Evolutionary conservation across 2,888 invertebrate genomes (phyloP).

Genomic region (Microctonus brassicae): DNA sequence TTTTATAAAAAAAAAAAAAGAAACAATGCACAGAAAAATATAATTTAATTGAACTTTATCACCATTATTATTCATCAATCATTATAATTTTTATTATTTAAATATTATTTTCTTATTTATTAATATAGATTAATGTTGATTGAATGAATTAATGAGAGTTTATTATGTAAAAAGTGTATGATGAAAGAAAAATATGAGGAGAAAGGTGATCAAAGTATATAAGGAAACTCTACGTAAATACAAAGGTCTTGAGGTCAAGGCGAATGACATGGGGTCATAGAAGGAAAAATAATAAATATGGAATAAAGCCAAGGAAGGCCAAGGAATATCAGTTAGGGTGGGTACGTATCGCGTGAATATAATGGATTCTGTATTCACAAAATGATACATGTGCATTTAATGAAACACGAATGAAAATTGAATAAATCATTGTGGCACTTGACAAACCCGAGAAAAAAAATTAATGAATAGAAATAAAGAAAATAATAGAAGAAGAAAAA

Average conservation of each 20-base stretch:
- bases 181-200: not conserved
- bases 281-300: not conserved
- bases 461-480: not conserved
- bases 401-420: not conserved
- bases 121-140: not conserved
- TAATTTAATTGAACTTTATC: not conserved
- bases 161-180: not conserved
- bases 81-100: not conserved
- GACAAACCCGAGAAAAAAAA: not conserved
- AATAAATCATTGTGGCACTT: not conserved
- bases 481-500: not conserved
- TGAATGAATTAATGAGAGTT: not conserved
- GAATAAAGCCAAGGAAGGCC: not conserved
- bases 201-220: slow-evolving; percentile 11
- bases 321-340: not conserved
- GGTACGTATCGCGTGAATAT: not conserved
- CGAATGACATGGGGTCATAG: not conserved
- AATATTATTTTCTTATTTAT: not conserved
- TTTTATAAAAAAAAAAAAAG: too few species aligned
- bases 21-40: not conserved
- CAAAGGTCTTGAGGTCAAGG: slow-evolving; percentile 5
- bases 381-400: not conserved
- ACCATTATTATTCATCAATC: slow-evolving; percentile 5
- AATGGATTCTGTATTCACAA: not conserved
- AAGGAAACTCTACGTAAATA: slow-evolving; percentile 6